Evolutionary conservation across 2,797 vertebrate genomes (phyloP), one percentile per base, ranked within the genome.

Genomic region (Cynodonichthys magdalenae): DNA sequence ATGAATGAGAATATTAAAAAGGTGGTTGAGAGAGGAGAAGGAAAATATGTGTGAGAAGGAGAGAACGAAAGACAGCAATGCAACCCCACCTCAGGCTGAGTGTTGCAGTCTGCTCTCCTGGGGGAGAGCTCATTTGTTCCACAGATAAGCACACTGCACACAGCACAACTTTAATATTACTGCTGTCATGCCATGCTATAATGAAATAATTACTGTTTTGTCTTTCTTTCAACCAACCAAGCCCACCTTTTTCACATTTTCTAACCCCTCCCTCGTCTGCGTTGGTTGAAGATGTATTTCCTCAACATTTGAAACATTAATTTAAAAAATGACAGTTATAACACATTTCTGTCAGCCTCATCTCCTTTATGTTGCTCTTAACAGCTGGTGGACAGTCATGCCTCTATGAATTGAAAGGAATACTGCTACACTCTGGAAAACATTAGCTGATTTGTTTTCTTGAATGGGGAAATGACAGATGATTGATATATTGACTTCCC

Each of bases 1-100:
- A 70, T 90, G 92, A 95, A 94, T 95, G 93, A 94, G 94, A 95
- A 96, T 97, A 95, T 95, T 96, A 96, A 95, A 96, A 95, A 91
- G 82, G 92, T 82, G 87, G 93, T 78, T 87, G 90, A 89, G 87
- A 85, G 86, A 76, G 74, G 67, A 63, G 74, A 72, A 82, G 71
- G 57, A 66, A 74, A 72, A 77, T 67, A 63, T 64, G 70, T 65
- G 66, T 34, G 49, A 54, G 65, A 59, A 63, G 59, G 75, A 71
- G 71, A 69, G 77, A 70, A 65, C 74, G 84, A 84, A 83, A 92
- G 92, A 92, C 92, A 94, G 93, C 94, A 92, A 94, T 94, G 92
- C 94, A 93, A 93, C 92, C 89, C 62, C 92, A 92, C 88, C 91
- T 92, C 91, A 65, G 93, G 91, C 94, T 92, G 84, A 85, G 77